A percentile compares a stretch with the other conserved stretches of the same genome.
These are phyloP conservation scores for Idris sp. DNA, from an alignment of 1,140 invertebrate genomes.

Conservation along the genomic window DNA sequence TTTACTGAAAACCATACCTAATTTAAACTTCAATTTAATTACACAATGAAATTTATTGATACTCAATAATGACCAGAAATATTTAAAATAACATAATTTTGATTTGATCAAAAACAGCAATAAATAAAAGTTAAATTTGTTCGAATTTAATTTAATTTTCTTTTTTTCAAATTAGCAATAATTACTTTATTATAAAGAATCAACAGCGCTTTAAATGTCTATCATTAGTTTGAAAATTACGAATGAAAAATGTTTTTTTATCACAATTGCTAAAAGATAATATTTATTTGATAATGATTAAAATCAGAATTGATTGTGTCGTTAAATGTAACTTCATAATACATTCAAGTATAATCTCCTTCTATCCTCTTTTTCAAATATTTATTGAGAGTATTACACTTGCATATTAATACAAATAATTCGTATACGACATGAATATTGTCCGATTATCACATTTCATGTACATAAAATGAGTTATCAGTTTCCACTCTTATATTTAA, in stretches of 20 bases:
- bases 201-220: not conserved
- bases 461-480: not conserved
- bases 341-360: conserved; percentile 9
- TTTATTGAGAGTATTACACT: conserved; percentile 24
- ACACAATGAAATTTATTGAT: conserved; percentile 74
- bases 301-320: not conserved
- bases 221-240: conserved; percentile 3
- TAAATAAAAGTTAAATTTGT: no score
- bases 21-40: conserved; percentile 73
- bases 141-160: no score
- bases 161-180: no score
- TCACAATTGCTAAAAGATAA: conserved; percentile 1
- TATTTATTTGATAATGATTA: conserved; percentile 3
- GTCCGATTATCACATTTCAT: conserved; percentile 9
- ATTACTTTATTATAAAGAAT: not conserved
- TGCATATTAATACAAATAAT: conserved; percentile 3
- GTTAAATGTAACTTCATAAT: conserved; percentile 9
- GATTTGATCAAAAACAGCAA: no score
- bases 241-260: not conserved
- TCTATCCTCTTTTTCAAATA: conserved; percentile 10
- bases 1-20: conserved; percentile 70
- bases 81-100: no score
- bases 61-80: conserved; percentile 66
- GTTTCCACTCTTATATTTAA: not conserved
- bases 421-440: not conserved